These are phyloP conservation scores for Callipepla squamata DNA, from an alignment of 2,113 vertebrate species.

Conservation along the genomic window DNA sequence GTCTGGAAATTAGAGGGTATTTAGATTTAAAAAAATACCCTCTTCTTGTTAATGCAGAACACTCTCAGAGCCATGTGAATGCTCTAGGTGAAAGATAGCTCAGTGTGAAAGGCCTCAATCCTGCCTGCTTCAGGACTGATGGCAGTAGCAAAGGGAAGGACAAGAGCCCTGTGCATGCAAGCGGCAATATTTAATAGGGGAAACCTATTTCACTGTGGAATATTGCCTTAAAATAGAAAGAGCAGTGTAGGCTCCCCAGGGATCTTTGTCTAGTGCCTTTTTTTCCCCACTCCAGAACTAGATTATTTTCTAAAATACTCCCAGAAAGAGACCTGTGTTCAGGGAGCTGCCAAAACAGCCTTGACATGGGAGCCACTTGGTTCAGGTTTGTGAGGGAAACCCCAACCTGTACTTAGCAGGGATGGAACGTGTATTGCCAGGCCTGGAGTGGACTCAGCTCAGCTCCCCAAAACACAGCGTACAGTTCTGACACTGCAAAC, in stretches of 20 bases:
- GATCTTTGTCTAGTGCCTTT: neutral
- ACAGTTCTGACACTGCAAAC: neutral
- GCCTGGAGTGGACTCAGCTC: neutral
- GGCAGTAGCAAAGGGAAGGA: neutral
- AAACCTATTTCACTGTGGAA: neutral
- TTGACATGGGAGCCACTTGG: neutral
- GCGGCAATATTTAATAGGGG: neutral
- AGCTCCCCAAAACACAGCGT: neutral
- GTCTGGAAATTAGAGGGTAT: neutral
- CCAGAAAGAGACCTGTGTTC: neutral
- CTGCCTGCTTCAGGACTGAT: neutral
- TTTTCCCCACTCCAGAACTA: neutral
- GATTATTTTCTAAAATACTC: neutral
- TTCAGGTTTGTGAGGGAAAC: neutral
- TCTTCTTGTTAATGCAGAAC: neutral
- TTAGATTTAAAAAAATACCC: neutral
- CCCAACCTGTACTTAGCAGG: neutral
- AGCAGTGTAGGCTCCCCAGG: neutral
- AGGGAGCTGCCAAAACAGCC: neutral
- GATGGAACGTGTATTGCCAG: neutral
- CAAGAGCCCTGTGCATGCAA: neutral
- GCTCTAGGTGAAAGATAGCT: neutral
- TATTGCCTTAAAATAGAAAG: neutral
- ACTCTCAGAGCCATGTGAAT: neutral
- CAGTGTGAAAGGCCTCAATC: neutral